Evolutionary conservation across 2,113 vertebrate genomes (phyloP).

Genomic region (Centropristis striata): DNA sequence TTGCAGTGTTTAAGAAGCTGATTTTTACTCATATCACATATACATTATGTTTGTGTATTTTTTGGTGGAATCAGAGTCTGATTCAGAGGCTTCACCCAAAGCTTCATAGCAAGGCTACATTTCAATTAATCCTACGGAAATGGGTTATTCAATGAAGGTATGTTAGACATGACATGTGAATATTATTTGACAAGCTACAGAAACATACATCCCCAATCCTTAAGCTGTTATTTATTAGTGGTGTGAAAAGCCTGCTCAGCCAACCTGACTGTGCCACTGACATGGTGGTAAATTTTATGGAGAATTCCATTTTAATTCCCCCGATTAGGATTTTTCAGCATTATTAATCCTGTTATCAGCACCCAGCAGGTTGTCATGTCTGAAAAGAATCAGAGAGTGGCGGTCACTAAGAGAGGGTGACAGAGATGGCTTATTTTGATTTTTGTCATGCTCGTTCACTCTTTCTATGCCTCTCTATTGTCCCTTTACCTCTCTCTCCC

Average conservation of each 20-base stretch:
- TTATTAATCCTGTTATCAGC: slow-evolving; percentile 99
- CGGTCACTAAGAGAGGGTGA: slow-evolving; percentile 88
- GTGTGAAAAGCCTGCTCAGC: slow-evolving; percentile 42
- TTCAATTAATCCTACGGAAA: slow-evolving; percentile 70
- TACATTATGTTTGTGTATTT: not conserved
- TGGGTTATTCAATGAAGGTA: slow-evolving; percentile 43
- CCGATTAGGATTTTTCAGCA: slow-evolving; percentile 94
- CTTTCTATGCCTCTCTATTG: slow-evolving; percentile 20
- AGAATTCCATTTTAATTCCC: slow-evolving; percentile 96
- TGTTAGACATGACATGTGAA: slow-evolving; percentile 52
- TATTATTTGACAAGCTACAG: slow-evolving; percentile 56
- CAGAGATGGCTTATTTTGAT: slow-evolving; percentile 82
- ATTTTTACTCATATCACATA: not conserved
- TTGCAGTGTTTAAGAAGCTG: slow-evolving; percentile 3
- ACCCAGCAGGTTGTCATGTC: slow-evolving; percentile 95
- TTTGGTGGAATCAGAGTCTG: not conserved
- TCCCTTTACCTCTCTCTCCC: slow-evolving; percentile 21
- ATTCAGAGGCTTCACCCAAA: slow-evolving; percentile 23
- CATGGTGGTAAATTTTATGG: slow-evolving; percentile 93
- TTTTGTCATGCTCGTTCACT: slow-evolving; percentile 52
- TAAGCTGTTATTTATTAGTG: slow-evolving; percentile 65
- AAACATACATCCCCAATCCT: slow-evolving; percentile 57
- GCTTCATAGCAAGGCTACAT: slow-evolving; percentile 37
- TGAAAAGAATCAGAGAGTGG: slow-evolving; percentile 90
- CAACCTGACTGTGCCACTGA: slow-evolving; percentile 68